These are phyloP conservation scores for Eupithecia exiguata DNA, from an alignment of 2,888 invertebrate genomes.

Conservation along the genomic window DNA sequence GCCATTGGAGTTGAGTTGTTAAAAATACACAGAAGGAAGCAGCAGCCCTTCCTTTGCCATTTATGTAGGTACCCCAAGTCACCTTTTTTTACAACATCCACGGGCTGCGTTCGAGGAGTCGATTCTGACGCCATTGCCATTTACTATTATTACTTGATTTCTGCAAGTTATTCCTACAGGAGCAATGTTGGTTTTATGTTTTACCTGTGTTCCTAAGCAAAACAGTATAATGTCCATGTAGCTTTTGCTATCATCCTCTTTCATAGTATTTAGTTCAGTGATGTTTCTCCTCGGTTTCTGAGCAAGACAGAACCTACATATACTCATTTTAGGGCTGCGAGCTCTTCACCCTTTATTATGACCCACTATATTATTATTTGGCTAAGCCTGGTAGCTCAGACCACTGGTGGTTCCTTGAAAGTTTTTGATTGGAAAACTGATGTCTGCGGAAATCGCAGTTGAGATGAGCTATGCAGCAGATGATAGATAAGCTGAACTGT, in stretches of 20 bases:
- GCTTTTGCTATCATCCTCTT: constrained; percentile 46
- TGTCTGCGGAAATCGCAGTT: background rate
- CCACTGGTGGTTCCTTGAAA: background rate
- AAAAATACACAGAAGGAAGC: no score
- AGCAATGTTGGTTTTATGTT: constrained; percentile 46
- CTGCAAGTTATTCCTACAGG: background rate
- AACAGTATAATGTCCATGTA: constrained; percentile 61
- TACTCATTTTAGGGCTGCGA: constrained; percentile 44
- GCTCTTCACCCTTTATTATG: background rate
- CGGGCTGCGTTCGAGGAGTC: background rate
- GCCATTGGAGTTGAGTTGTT: background rate
- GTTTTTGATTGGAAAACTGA: background rate
- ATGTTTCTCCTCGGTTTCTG: constrained; percentile 57
- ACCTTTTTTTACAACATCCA: background rate
- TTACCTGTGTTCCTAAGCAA: constrained; percentile 68
- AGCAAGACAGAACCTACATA: constrained; percentile 65
- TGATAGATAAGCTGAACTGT: background rate
- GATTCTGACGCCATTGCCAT: background rate
- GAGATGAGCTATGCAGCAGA: background rate
- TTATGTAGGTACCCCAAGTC: no score
- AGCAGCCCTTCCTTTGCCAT: background rate
- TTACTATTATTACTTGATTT: no score
- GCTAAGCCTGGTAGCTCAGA: no score
- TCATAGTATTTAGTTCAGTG: constrained; percentile 47
- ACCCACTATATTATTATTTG: background rate